Base-by-base conservation (phyloP, 2,888 invertebrate genomes). In the Acleris holmiana region DNA sequence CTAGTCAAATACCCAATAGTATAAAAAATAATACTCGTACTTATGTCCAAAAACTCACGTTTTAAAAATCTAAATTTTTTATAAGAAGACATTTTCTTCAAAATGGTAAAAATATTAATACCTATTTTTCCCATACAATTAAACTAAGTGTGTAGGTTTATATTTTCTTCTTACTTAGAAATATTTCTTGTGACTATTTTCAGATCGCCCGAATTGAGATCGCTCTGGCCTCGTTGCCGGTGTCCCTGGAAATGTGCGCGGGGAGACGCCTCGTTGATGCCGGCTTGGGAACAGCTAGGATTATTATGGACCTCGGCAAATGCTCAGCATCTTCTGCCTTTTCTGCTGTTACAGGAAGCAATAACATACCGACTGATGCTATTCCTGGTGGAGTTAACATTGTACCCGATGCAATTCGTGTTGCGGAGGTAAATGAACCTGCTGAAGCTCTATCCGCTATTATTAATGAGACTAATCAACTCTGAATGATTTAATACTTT, bases 131-230 rank as follows among this genome's bases (percentile, higher is more conserved):
- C n/a, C n/a, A n/a, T n/a, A n/a, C n/a, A n/a, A n/a, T n/a, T n/a
- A n/a, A n/a, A n/a, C n/a, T n/a, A n/a, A n/a, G n/a, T n/a, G n/a
- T n/a, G 23, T 23, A 4, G 23, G 23, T 23, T 23, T 2, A 10
- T 29, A 29, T 3, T 29, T 10, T 29, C 3, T 13, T 29, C 2
- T 10, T 0, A 35, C 7, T 35, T 35, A 2, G 2, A 35, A 35
- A 35, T 35, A 15, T 17, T 53, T 35, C 15, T 53, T 13, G 17
- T 7, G 1, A 7, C 40, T 19, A 2, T 6, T 8, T 35, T 18
- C 79, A 92, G 92, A 79, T 88, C 23, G 80, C 82, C 6, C 86
- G 86, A 50, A 84, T 89, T 67, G 88, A 86, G 62, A 58, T 91
- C 10, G 79, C 82, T 4, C 67, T 91, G 56, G 80, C 83, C 13